These are phyloP conservation scores for Typhlichthys subterraneus DNA, from an alignment of 2,797 vertebrate genomes.

Conservation along the genomic window DNA sequence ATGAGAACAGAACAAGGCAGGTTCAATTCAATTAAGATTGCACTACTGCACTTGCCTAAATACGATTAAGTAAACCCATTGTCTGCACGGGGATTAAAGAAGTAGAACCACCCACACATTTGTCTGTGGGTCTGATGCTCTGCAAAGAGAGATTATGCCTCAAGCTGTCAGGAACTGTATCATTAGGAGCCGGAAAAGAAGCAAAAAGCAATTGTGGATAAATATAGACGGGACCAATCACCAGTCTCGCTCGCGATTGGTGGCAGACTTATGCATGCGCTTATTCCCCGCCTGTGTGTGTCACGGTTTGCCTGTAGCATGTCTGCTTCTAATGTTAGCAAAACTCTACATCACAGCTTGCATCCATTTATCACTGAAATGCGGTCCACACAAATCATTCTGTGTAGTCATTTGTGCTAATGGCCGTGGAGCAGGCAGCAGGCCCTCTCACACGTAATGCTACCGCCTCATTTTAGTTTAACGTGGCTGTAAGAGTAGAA, in stretches of 20 bases:
- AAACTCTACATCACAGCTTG: too few relatives aligned
- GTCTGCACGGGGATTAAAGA: conserved; percentile 48
- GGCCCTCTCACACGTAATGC: too few relatives aligned
- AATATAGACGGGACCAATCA: conserved; percentile 59
- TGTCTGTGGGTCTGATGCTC: conserved; percentile 35
- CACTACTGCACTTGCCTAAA: conserved; percentile 47
- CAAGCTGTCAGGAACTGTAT: conserved; percentile 44
- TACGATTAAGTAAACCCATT: conserved; percentile 57
- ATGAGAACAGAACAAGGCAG: neutral
- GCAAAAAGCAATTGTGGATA: conserved; percentile 44
- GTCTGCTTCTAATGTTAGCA: too few relatives aligned
- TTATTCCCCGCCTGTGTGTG: too few relatives aligned
- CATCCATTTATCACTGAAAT: too few relatives aligned
- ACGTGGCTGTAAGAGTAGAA: too few relatives aligned
- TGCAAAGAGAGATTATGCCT: conserved; percentile 66
- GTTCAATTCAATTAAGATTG: conserved; percentile 29
- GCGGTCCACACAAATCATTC: too few relatives aligned
- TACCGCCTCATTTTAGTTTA: too few relatives aligned
- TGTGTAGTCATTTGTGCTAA: too few relatives aligned
- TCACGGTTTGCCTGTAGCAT: too few relatives aligned
- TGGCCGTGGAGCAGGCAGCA: too few relatives aligned
- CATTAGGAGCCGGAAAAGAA: conserved; percentile 54
- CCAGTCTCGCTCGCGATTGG: neutral
- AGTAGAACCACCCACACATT: conserved; percentile 21
- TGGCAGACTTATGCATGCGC: too few relatives aligned